Evolutionary conservation across 1,140 invertebrate genomes (phyloP).

Genomic region (Ceratoteleas bidentatus): DNA sequence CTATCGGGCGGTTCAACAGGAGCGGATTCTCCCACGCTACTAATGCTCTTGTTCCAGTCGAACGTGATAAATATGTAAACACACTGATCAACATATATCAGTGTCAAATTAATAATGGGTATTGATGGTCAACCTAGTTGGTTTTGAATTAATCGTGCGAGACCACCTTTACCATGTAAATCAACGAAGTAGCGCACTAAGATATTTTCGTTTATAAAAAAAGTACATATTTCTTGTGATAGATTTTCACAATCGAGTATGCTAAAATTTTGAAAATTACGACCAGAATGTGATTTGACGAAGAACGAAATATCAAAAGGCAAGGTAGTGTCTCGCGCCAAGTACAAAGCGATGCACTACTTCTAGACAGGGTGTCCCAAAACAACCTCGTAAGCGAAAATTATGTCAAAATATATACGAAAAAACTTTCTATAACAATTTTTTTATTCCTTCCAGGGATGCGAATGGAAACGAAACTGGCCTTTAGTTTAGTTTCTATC

Average conservation of each 20-base stretch:
- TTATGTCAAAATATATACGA: no score
- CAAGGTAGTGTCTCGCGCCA: no score
- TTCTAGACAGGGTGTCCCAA: no score
- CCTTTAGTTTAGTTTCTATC: no score
- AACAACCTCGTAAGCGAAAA: no score
- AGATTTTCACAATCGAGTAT: not conserved
- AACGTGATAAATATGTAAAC: conserved; percentile 60
- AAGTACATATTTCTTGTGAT: not conserved
- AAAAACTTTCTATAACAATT: no score
- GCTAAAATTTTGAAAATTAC: not conserved
- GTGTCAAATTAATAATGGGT: conserved; percentile 49
- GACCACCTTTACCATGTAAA: conserved; percentile 30
- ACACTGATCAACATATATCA: conserved; percentile 52
- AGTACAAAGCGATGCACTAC: no score
- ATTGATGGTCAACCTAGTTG: conserved; percentile 42
- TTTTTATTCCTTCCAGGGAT: no score
- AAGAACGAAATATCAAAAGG: no score
- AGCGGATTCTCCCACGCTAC: conserved; percentile 39
- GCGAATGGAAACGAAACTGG: no score
- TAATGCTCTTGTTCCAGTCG: conserved; percentile 45
- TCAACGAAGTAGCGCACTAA: not conserved
- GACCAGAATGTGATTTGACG: no score
- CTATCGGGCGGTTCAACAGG: conserved; percentile 20
- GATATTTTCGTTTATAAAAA: no score
- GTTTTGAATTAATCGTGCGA: conserved; percentile 40